phyloP scores from a whole-genome alignment of 2,888 invertebrate species.

The Caenorhabditis auriculariae region DNA sequence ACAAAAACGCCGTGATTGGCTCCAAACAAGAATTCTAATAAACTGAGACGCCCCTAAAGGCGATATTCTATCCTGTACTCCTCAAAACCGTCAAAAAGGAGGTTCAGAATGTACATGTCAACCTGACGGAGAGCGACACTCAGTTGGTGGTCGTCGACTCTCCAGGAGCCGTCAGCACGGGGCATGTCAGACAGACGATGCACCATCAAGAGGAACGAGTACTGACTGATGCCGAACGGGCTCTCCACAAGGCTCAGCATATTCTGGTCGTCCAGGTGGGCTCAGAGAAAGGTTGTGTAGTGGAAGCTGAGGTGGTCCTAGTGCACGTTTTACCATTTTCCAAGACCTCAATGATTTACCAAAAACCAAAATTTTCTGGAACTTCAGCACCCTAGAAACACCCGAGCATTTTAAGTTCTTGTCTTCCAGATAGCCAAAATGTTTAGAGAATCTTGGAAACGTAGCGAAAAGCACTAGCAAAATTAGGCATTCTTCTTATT shows the following conservation, averaged over 20 bases:
- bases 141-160: constrained; percentile 89
- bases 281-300: not conserved
- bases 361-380: too few relatives aligned
- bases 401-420: too few relatives aligned
- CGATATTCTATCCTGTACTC: not conserved
- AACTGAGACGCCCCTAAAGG: not conserved
- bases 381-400: too few relatives aligned
- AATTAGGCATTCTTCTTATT: too few relatives aligned
- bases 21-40: too few relatives aligned
- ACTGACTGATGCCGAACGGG: constrained; percentile 57
- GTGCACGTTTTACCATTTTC: not conserved
- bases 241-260: constrained; percentile 54
- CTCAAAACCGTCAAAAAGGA: not conserved
- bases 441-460: too few relatives aligned
- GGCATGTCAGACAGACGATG: constrained; percentile 53
- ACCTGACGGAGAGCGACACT: constrained; percentile 67
- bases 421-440: too few relatives aligned
- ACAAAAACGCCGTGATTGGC: too few relatives aligned
- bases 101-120: constrained; percentile 44
- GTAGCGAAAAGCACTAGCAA: too few relatives aligned
- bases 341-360: not conserved
- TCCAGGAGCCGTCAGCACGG: constrained; percentile 77
- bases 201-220: constrained; percentile 39
- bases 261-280: constrained; percentile 58
- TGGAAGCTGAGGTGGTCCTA: not conserved